Conservation (phyloP, 2,797 vertebrate species). For the Sebastes steindachneri region DNA sequence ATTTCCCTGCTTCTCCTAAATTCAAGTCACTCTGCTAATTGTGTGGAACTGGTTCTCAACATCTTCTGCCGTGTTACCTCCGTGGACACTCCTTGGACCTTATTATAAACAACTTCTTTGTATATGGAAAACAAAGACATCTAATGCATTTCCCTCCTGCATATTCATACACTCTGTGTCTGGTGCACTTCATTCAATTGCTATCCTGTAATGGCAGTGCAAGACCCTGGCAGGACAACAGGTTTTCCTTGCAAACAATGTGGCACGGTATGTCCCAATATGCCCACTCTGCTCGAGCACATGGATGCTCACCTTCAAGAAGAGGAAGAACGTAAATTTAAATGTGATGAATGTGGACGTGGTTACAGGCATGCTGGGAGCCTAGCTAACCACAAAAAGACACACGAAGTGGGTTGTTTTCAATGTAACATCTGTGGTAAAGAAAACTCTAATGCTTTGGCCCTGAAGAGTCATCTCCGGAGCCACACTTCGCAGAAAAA, state of each 20-base stretch:
- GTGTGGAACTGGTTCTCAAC: slow-evolving; percentile 35
- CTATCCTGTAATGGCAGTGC: slow-evolving; percentile 70
- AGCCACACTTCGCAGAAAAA: slow-evolving; percentile 88
- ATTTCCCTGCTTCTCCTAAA: slow-evolving; percentile 32
- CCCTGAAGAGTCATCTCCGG: slow-evolving; percentile 90
- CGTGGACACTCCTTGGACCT: slow-evolving; percentile 27
- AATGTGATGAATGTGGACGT: slow-evolving; percentile 89
- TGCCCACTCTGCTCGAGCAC: slow-evolving; percentile 80
- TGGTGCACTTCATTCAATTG: slow-evolving; percentile 7
- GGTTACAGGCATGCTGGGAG: slow-evolving; percentile 90
- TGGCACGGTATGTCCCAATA: slow-evolving; percentile 69
- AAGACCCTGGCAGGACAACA: slow-evolving; percentile 70
- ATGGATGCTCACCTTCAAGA: slow-evolving; percentile 72
- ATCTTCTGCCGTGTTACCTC: slow-evolving; percentile 18
- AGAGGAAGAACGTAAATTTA: slow-evolving; percentile 84
- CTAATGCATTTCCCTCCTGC: slow-evolving; percentile 60
- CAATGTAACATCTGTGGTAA: slow-evolving; percentile 87
- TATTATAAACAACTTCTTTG: slow-evolving; percentile 21
- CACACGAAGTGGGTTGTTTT: slow-evolving; percentile 88
- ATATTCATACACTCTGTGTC: slow-evolving; percentile 22
- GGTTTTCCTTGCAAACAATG: slow-evolving; percentile 80
- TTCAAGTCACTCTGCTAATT: slow-evolving; percentile 17
- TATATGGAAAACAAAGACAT: slow-evolving; percentile 25
- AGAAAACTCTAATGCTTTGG: slow-evolving; percentile 88
- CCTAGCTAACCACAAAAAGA: slow-evolving; percentile 89